Percentiles rank a stretch among this genome's conserved stretches.
These are phyloP conservation scores for Nomada ferruginata DNA, from an alignment of 2,888 invertebrate species.

Conservation along the genomic window DNA sequence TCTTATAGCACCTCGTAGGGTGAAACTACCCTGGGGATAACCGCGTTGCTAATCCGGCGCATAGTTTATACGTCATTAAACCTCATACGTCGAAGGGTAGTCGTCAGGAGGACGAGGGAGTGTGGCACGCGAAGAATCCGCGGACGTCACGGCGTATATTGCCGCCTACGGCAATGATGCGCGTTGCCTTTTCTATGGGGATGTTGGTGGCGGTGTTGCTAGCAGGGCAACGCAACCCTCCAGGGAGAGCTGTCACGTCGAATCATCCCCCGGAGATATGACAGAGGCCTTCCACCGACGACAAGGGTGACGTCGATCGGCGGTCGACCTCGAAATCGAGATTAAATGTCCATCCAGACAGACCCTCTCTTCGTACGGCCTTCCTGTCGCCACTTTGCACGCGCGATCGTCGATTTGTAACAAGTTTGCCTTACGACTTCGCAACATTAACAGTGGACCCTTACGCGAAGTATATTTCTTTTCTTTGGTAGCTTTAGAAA, in stretches of 20 bases:
- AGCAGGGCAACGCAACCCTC: constrained; percentile 70
- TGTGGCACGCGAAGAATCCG: constrained; percentile 81
- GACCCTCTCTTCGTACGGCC: constrained; percentile 7
- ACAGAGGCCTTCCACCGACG: constrained; percentile 70
- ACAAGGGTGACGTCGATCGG: constrained; percentile 65
- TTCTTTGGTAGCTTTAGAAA: background rate
- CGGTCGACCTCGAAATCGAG: constrained; percentile 80
- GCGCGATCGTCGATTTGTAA: background rate
- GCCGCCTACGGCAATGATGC: constrained; percentile 71
- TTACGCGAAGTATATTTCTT: no score
- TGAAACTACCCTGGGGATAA: constrained; percentile 56
- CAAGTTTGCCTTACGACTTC: background rate
- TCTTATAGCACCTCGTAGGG: constrained; percentile 60
- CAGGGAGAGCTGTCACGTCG: constrained; percentile 81
- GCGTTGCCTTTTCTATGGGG: constrained; percentile 58
- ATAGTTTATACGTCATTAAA: constrained; percentile 85
- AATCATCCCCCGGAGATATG: constrained; percentile 82
- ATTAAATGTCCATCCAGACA: constrained; percentile 79
- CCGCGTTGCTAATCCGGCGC: constrained; percentile 81
- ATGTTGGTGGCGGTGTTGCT: constrained; percentile 55
- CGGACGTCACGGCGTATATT: constrained; percentile 82
- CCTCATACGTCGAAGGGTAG: constrained; percentile 67
- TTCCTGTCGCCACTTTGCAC: constrained; percentile 21
- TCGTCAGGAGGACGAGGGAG: constrained; percentile 55
- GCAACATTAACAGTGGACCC: background rate